Evolutionary conservation across 2,888 invertebrate genomes (phyloP), one percentile per base, ranked within the genome.

Genomic region (Diarsia dahlii): DNA sequence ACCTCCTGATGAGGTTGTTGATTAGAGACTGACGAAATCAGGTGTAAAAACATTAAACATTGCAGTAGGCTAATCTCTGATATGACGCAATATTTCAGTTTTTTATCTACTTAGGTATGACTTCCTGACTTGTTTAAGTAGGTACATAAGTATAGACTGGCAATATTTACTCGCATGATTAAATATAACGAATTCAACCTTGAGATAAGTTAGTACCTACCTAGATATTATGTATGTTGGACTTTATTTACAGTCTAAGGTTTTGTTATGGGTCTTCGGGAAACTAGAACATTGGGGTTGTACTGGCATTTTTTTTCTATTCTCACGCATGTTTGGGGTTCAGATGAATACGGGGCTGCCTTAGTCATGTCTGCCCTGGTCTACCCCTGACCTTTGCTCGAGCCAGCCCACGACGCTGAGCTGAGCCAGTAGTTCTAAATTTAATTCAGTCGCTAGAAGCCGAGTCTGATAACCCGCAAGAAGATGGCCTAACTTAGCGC

Each of bases 21-120:
- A 58, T 45, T 65, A 72, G 9, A 64, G 15, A 46, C 58, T 78
- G 58, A 78, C 54, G 81, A 65, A 78, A 78, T 74, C 62, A 62
- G 60, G 28, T 81, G 65, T 62, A 81, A 78, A 52, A 78, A 58
- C 18, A 50, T 28, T 50, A 46, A 28, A 45, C 15, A 64, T 80
- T 34, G 34, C 64, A 48, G 3, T 13, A 65, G 56, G 52, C 52
- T 65, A 60, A 48, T 62, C 46, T 62, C 1, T 9, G 60, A 66
- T 48, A 39, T 81, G 39, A 78, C 10, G 74, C 39, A 74, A 74
- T 78, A n/a, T 62, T 54, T 48, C 39, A 62, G 18, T 46, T 73
- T 62, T 58, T 56, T 58, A 58, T 71, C 5, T 20, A 28, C 18
- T 56, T 34, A 3, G 13, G 18, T 8, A 28, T 28, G 39, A 39